Conservation (phyloP, 2,797 vertebrate species). For the Lagodon rhomboides region DNA sequence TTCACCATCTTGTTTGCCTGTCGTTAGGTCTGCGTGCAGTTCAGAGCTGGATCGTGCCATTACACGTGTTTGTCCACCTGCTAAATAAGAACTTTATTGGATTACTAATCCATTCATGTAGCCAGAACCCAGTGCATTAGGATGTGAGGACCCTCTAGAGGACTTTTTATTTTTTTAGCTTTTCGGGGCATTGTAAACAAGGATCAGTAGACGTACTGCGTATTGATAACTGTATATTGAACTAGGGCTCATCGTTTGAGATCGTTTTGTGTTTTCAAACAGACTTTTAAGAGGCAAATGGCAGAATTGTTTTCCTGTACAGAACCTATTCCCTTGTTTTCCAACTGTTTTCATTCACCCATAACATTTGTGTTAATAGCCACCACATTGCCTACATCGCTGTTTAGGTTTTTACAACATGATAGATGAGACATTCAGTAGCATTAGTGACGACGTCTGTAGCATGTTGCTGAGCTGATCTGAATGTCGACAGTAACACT, state of each 20-base stretch:
- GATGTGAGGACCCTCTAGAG: conserved; percentile 10
- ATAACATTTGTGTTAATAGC: neutral
- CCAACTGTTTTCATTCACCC: neutral
- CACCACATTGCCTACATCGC: conserved; percentile 21
- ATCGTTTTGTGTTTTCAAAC: neutral
- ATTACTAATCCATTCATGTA: conserved; percentile 21
- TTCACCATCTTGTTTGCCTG: conserved; percentile 52
- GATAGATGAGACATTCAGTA: conserved; percentile 13
- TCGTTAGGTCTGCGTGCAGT: conserved; percentile 40
- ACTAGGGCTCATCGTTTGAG: conserved; percentile 24
- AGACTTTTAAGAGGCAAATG: conserved; percentile 1
- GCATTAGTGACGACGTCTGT: conserved; percentile 1
- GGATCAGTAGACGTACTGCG: conserved; percentile 8
- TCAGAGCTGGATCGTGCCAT: conserved; percentile 22
- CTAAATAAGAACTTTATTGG: conserved; percentile 10
- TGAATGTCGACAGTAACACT: neutral
- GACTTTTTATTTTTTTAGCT: neutral
- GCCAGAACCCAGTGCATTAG: conserved; percentile 29
- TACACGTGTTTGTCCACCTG: neutral
- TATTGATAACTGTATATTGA: conserved; percentile 22
- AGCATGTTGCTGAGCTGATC: neutral
- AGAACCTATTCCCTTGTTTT: conserved; percentile 16
- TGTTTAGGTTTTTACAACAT: conserved; percentile 8
- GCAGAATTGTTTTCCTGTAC: conserved; percentile 6
- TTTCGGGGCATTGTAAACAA: neutral